Conservation (phyloP, 2,888 invertebrate species). For the Tachina lurida region DNA sequence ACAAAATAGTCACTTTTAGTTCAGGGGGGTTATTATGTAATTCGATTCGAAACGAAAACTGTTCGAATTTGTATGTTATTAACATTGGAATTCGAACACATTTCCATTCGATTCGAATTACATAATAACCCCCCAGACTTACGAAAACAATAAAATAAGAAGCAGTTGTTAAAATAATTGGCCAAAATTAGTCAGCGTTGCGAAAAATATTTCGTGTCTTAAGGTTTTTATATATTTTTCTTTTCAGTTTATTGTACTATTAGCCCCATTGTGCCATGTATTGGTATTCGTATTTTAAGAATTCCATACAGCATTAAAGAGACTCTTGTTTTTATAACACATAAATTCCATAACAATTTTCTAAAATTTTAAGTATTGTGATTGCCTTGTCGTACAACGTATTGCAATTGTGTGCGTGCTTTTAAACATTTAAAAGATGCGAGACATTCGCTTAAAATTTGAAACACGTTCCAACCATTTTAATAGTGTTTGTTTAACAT, state of each 20-base stretch:
- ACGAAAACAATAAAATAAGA: neutral
- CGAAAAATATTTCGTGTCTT: no score
- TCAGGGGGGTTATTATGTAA: no score
- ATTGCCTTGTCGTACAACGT: conserved; percentile 15
- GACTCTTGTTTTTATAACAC: conserved; percentile 57
- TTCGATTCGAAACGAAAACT: no score
- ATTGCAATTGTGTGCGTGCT: neutral
- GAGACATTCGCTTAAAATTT: conserved; percentile 43
- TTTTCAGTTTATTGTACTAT: fast-evolving
- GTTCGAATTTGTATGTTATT: no score
- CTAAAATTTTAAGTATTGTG: conserved; percentile 8
- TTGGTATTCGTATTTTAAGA: neutral
- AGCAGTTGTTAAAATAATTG: neutral
- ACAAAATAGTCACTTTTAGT: neutral
- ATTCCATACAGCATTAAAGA: neutral
- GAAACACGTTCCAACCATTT: conserved; percentile 62
- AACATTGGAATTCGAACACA: no score
- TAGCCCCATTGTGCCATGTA: neutral
- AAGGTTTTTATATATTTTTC: no score
- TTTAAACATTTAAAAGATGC: neutral
- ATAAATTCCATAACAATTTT: conserved; percentile 16
- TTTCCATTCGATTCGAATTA: no score
- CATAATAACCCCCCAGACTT: no score
- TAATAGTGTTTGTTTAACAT: conserved; percentile 56
- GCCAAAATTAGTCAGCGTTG: no score